Evolutionary conservation across 2,888 invertebrate species (phyloP).

Genomic region (Branchellion lobata): DNA sequence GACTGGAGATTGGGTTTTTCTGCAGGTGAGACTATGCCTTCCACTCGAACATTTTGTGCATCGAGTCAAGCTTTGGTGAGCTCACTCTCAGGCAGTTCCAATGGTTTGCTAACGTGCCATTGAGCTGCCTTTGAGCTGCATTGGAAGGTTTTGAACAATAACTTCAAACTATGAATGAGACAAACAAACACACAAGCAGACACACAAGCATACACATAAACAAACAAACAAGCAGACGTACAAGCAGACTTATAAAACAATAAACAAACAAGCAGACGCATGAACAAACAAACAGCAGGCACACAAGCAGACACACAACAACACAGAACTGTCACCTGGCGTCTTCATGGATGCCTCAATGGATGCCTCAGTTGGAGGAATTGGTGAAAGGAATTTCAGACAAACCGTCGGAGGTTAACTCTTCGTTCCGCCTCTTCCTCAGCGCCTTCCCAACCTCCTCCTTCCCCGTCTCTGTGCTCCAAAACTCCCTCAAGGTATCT

Average conservation of each 20-base stretch:
- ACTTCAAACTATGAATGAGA: no score
- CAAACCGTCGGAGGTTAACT: conserved; percentile 59
- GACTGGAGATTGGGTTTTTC: conserved; percentile 63
- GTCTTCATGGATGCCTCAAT: conserved; percentile 63
- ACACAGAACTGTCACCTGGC: conserved; percentile 63
- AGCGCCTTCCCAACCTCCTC: conserved; percentile 62
- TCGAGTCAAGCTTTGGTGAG: no score
- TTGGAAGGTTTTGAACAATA: no score
- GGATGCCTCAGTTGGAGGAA: conserved; percentile 63
- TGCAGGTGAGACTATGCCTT: no score
- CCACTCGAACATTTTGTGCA: not conserved
- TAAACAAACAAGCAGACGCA: not conserved
- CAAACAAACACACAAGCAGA: no score
- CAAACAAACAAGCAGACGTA: not conserved
- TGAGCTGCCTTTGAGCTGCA: no score
- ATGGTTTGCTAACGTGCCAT: not conserved
- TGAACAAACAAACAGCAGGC: not conserved
- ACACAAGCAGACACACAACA: not conserved
- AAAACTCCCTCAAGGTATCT: conserved; percentile 62
- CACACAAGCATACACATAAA: not conserved
- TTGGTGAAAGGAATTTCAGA: conserved; percentile 61
- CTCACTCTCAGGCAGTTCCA: no score
- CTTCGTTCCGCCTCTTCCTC: conserved; percentile 62
- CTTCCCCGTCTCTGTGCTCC: conserved; percentile 63
- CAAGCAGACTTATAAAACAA: not conserved